Conservation (phyloP, 2,888 invertebrate genomes). For the Eudasyphora cyanicolor region DNA sequence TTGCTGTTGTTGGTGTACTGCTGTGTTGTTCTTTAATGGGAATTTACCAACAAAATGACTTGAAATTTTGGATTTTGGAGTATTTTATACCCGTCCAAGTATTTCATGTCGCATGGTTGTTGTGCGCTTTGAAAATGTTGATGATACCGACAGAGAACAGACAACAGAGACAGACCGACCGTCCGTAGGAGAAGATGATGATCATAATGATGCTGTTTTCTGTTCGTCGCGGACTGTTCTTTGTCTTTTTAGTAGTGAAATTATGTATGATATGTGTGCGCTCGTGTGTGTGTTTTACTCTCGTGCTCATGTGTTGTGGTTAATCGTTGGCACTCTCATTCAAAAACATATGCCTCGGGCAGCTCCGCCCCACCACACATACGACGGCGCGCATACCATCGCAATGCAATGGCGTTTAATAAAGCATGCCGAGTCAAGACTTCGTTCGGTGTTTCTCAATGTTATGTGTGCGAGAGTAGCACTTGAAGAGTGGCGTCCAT, state of each 20-base stretch:
- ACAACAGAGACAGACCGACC: neutral
- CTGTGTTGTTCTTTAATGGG: slow-evolving; percentile 29
- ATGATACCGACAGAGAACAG: slow-evolving; percentile 12
- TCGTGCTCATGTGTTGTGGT: neutral
- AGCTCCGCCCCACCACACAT: slow-evolving; percentile 76
- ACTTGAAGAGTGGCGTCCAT: slow-evolving; percentile 54
- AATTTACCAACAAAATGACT: slow-evolving; percentile 46
- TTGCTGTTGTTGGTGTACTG: neutral
- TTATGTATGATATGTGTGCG: neutral
- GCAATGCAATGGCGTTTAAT: slow-evolving; percentile 30
- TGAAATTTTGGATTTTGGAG: slow-evolving; percentile 34
- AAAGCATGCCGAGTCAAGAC: slow-evolving; percentile 52
- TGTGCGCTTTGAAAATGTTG: slow-evolving; percentile 10
- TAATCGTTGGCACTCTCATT: slow-evolving; percentile 69
- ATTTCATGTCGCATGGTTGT: slow-evolving; percentile 9
- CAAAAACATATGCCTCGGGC: slow-evolving; percentile 77
- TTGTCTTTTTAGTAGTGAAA: neutral
- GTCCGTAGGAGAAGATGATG: neutral
- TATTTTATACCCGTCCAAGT: slow-evolving; percentile 8
- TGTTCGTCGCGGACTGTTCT: too few species aligned
- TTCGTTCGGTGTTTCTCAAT: slow-evolving; percentile 42
- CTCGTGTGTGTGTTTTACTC: neutral
- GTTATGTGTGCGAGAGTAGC: slow-evolving; percentile 53
- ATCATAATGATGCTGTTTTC: slow-evolving; percentile 8
- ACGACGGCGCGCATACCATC: slow-evolving; percentile 56